Percentiles rank a stretch among this genome's conserved stretches.
Evolutionary conservation across 2,113 vertebrate species (phyloP).

Genomic region (Prinia subflava): DNA sequence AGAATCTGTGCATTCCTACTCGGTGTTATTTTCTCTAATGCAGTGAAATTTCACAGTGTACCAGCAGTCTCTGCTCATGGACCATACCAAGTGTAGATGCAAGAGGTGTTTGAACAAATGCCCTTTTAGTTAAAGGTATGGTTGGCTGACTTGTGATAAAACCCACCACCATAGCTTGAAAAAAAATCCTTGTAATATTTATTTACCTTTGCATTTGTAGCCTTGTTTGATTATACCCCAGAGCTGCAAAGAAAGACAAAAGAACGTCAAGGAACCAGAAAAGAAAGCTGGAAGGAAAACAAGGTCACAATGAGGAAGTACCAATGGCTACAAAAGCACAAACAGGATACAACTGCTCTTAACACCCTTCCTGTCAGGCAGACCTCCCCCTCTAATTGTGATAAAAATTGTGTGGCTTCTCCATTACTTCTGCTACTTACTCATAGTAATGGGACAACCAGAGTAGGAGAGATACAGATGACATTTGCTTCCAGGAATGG

Average conservation of each 20-base stretch:
- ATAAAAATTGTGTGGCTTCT: slow-evolving; percentile 23
- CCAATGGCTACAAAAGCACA: slow-evolving; percentile 63
- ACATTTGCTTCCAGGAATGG: not conserved
- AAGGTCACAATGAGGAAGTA: slow-evolving; percentile 65
- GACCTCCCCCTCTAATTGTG: slow-evolving; percentile 41
- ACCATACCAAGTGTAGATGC: not conserved
- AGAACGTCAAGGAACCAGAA: slow-evolving; percentile 49
- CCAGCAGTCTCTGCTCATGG: not conserved
- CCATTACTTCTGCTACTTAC: slow-evolving; percentile 29
- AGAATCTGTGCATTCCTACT: not conserved
- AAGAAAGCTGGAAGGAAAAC: slow-evolving; percentile 67
- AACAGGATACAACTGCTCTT: slow-evolving; percentile 82
- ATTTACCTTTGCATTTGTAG: slow-evolving; percentile 97
- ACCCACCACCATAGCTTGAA: not conserved
- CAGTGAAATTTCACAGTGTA: not conserved
- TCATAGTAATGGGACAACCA: not conserved
- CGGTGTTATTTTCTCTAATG: not conserved
- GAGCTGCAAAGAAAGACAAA: slow-evolving; percentile 83
- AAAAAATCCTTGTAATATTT: not conserved
- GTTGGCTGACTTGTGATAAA: not conserved
- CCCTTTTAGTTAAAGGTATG: not conserved
- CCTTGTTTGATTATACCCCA: slow-evolving; percentile 99
- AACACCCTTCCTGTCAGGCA: slow-evolving; percentile 81
- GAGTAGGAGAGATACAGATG: not conserved
- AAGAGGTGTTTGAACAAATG: not conserved